Percentiles rank a stretch among this genome's conserved stretches.
phyloP scores from a whole-genome alignment of 2,797 vertebrate species.

The Coregonus suidteri region DNA sequence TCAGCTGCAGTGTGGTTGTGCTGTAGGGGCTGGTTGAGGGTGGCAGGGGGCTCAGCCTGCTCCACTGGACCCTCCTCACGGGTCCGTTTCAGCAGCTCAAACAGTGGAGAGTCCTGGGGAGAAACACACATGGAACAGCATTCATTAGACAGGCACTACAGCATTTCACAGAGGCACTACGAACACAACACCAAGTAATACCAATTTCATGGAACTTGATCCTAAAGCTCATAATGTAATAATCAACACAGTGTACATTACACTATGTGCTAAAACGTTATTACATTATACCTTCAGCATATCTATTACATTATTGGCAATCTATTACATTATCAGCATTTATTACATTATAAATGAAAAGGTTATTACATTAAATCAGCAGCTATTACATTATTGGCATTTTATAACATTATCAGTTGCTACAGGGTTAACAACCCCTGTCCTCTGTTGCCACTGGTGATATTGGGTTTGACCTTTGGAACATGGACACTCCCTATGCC shows the following conservation, averaged over 20 bases:
- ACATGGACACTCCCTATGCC: constrained; percentile 10
- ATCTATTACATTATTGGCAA: too few relatives aligned
- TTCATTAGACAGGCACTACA: background rate
- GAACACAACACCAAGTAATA: background rate
- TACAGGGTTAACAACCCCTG: background rate
- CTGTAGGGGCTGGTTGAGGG: constrained; percentile 82
- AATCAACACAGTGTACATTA: too few relatives aligned
- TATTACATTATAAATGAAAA: background rate
- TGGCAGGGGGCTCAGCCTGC: constrained; percentile 81
- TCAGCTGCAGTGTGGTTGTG: constrained; percentile 96
- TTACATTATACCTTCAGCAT: background rate
- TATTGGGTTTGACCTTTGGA: constrained; percentile 26
- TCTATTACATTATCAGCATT: too few relatives aligned
- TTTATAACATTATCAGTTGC: background rate
- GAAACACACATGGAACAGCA: constrained; percentile 12
- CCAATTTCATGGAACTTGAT: background rate
- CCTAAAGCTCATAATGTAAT: background rate
- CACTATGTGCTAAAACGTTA: background rate
- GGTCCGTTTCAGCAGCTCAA: constrained; percentile 88
- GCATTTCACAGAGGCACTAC: background rate
- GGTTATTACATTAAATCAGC: too few relatives aligned
- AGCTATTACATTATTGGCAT: too few relatives aligned
- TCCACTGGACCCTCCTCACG: constrained; percentile 84
- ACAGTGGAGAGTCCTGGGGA: constrained; percentile 86
- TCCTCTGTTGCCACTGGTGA: background rate